Base-by-base conservation (phyloP, 2,797 vertebrate genomes). In the Liasis olivaceus region DNA sequence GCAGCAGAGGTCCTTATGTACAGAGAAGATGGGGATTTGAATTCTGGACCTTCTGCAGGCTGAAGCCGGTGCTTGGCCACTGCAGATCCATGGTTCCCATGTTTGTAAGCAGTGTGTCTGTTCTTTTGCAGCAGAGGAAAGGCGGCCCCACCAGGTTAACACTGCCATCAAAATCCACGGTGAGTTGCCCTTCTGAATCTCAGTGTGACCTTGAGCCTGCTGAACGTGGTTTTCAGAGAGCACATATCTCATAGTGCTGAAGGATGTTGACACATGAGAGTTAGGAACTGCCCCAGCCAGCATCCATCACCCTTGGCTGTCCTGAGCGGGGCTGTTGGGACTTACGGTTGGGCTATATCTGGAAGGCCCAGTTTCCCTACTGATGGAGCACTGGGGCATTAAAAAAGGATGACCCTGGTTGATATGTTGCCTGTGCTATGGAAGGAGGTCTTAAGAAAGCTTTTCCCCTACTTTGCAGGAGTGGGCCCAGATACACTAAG, bases 151-250 rank as follows among this genome's bases (percentile, higher is more conserved):
- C 99, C 88, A 98, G 99, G 89, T 98, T 99, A 95, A 99, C 99
- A 93, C 98, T 99, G 97, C 99, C 99, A 94, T 99, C 99, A 94
- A 99, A 99, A 97, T 99, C 99, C 96, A 99, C 99, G 94, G 99
- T 99, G 96, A 99, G 99, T 97, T 86, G 93, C n/a, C 77, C 60
- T 92, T 62, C 60, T 66, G 8, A 5, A 24, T 24, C 42, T 54
- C 24, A 20, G 5, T 6, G n/a, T 12, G 59, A 36, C 6, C 20
- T 15, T 15, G 26, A 87, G 51, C 51, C 15, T 5, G 7, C 8
- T 22, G 22, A 4, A 51, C 1, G 13, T 28, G 7, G 22, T 77
- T 60, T 51, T 26, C 1, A 8, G 47, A 62, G 58, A 62, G 36
- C 54, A 1, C 0, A n/a, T 36, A 47, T 11, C 13, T 51, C 51